Evolutionary conservation across 2,113 vertebrate species (phyloP).

Genomic region (Sitta europaea): DNA sequence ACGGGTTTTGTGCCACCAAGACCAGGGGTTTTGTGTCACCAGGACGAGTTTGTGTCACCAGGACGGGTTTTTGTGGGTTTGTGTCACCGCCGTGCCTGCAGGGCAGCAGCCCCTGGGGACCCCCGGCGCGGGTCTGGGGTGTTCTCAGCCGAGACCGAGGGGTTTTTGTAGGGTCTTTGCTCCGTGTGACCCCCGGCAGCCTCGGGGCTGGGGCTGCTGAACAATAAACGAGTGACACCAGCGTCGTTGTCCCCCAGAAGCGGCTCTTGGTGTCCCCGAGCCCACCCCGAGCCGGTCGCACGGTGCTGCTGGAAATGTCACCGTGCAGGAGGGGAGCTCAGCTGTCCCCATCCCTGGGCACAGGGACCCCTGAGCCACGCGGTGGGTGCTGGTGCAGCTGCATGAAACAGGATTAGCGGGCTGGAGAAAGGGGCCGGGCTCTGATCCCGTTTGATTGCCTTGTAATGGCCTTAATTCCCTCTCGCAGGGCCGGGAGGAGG

Average conservation of each 20-base stretch:
- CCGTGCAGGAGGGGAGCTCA: background rate
- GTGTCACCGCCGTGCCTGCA: too few species aligned
- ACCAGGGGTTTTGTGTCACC: too few species aligned
- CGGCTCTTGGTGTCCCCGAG: accelerated
- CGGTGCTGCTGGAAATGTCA: too few species aligned
- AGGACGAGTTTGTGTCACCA: too few species aligned
- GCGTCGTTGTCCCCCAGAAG: background rate
- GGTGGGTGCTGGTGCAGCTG: background rate
- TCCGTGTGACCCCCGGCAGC: background rate
- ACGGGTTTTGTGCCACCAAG: background rate
- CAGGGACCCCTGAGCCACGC: too few species aligned
- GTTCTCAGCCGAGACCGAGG: background rate
- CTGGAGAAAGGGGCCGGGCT: background rate
- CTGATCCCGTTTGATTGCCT: slow-evolving; percentile 30
- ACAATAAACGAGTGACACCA: background rate
- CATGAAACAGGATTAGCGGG: slow-evolving; percentile 41
- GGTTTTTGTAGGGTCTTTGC: background rate
- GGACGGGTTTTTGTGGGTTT: too few species aligned
- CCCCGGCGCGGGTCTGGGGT: too few species aligned
- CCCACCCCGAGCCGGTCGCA: background rate
- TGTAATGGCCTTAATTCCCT: slow-evolving; percentile 44
- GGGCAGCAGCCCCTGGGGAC: too few species aligned
- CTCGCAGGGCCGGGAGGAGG: background rate
- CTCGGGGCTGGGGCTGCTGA: background rate
- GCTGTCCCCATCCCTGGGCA: background rate